Evolutionary conservation across 1,140 invertebrate genomes (phyloP), one percentile per base, ranked within the genome.

Genomic region (Heliconius hermathena): DNA sequence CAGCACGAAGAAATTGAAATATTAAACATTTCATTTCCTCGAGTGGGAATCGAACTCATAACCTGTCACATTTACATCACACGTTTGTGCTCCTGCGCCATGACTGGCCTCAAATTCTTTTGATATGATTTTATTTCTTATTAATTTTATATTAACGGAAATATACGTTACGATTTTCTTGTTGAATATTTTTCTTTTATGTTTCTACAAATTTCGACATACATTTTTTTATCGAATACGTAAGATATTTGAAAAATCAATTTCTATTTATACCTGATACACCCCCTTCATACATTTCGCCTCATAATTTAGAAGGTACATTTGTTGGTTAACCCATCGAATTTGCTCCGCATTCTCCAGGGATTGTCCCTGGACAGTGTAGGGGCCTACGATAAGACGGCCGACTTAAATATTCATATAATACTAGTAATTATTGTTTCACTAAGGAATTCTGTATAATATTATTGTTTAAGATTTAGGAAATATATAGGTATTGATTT

Each of bases 331-430:
- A 74, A 76, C 81, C 81, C 74, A 76, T 77, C 73, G 71, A 74
- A 79, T 75, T 76, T 38, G 29, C 71, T 71, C 26, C 76, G 73
- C 70, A 74, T 22, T 71, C 80, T 72, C 70, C n/a, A 76, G 81
- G 80, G 81, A 79, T 33, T 52, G 52, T 36, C 54, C 70, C 78
- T 38, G 71, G 36, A 75, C n/a, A 36, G 74, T 49, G 20, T 57
- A 60, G 41, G 71, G 79, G 38, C n/a, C 71, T 72, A 71, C 73
- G 71, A 79, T 73, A 76, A 72, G 71, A 78, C 16, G 22, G 41
- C 29, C 26, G 29, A 52, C 33, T 78, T 73, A 78, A 74, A 78
- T 73, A 78, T 78, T 73, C 33, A 78, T 78, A 57, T 78, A n/a
- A 20, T 60, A 73, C 36, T 54, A 78, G 46, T 57, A 57, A 78